Base-by-base conservation (phyloP, 2,113 vertebrate genomes). In the Terrapene triunguis region DNA sequence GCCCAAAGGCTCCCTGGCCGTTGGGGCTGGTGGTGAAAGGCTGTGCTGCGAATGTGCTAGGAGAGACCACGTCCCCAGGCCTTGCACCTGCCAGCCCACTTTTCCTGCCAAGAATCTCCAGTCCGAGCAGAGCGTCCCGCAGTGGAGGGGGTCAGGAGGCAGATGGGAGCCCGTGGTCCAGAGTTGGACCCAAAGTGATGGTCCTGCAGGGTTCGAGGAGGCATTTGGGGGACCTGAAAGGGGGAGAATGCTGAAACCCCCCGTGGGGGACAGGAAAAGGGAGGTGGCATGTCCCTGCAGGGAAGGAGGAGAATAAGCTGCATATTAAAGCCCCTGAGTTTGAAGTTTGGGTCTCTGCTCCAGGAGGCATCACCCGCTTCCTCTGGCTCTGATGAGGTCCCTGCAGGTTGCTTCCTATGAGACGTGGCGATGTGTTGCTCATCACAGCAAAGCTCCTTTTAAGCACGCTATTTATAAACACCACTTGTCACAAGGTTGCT, bases 361-460 rank as follows among this genome's bases (percentile, higher is more conserved):
- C 1, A 1, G 69, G 50, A 59, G 25, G 44, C 1, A 9, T n/a
- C 27, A 22, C 0, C 0, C 19, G 50, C 84, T 32, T 22, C n/a
- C 32, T n/a, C 48, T 6, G 5, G 29, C 17, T 48, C 48, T 50
- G 76, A 29, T 0, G 29, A 32, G 65, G 12, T 44, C 48, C 22
- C 0, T 3, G 80, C 6, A 2, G 24, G 53, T 22, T 0, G 13
- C 35, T 81, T 51, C 38, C 19, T 0, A 0, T 32, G 22, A 29
- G 25, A 21, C 16, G 11, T 65, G 74, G 25, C 44, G 3, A 12
- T 27, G 8, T 0, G 0, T 19, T 0, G 1, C 13, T 54, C 74
- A 13, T 11, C 1, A 8, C 2, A 4, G 50, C 48, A 50, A 6
- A 7, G 80, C 50, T 35, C 84, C 21, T 1, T 2, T 27, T 55